These are phyloP conservation scores for Aurelia coerulea DNA, from an alignment of 30 jellyfish, hydroid and myxozoan species.

Conservation along the genomic window DNA sequence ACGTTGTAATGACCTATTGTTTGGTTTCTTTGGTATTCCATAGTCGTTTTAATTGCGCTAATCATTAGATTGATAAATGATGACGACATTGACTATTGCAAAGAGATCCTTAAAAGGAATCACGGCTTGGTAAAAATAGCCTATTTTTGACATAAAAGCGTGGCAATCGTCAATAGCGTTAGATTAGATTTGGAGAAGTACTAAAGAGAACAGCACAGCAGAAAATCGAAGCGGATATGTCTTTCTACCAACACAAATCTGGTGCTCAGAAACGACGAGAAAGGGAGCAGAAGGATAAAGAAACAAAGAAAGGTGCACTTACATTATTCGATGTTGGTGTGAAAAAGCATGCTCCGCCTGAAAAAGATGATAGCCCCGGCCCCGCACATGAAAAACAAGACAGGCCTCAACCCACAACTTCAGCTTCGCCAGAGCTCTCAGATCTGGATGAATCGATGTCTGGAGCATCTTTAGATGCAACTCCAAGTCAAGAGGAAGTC, in stretches of 20 bases:
- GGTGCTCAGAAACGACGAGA: constrained; percentile 40
- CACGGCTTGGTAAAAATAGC: neutral
- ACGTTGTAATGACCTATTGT: neutral
- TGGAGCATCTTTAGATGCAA: constrained; percentile 34
- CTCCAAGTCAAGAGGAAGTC: constrained; percentile 20
- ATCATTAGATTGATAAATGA: neutral
- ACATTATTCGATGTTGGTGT: constrained; percentile 35
- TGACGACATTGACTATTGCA: constrained; percentile 30
- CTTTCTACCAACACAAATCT: constrained; percentile 40
- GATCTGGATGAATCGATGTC: constrained; percentile 24
- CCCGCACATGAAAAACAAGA: neutral
- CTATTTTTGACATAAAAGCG: neutral
- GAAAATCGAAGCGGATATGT: constrained; percentile 30
- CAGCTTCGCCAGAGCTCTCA: constrained; percentile 40
- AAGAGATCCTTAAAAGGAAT: constrained; percentile 3
- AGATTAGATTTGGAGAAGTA: constrained; percentile 33
- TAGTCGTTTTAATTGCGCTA: constrained; percentile 5
- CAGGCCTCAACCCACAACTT: constrained; percentile 17
- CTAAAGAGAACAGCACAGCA: constrained; percentile 32
- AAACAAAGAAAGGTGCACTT: constrained; percentile 35
- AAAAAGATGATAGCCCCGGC: constrained; percentile 13
- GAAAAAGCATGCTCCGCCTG: constrained; percentile 14
- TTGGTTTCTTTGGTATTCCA: neutral
- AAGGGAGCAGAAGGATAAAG: constrained; percentile 16
- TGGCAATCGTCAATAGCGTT: neutral